These are phyloP conservation scores for Vanacampus margaritifer DNA, from an alignment of 2,113 vertebrate species.

Conservation along the genomic window DNA sequence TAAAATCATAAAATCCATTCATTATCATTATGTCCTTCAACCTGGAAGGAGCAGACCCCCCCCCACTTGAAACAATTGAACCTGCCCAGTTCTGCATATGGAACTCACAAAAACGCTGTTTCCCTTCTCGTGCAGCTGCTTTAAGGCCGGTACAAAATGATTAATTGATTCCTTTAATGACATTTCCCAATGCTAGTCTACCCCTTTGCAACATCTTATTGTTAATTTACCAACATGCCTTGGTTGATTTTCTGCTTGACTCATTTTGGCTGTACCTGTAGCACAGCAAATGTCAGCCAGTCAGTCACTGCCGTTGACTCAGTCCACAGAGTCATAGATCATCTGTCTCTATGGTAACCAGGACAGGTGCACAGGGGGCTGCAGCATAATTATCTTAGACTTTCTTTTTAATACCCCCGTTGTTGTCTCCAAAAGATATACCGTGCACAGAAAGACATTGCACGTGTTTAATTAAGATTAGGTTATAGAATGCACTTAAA, in stretches of 20 bases:
- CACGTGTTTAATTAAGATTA: neutral
- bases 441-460: neutral
- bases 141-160: constrained; percentile 17
- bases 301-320: constrained; percentile 54
- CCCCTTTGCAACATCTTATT: constrained; percentile 21
- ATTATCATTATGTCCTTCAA: constrained; percentile 49
- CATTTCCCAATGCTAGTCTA: constrained; percentile 8
- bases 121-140: constrained; percentile 1
- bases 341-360: constrained; percentile 68
- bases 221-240: constrained; percentile 33
- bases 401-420: constrained; percentile 18
- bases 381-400: constrained; percentile 37
- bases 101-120: neutral
- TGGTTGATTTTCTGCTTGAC: constrained; percentile 31
- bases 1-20: constrained; percentile 66
- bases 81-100: neutral
- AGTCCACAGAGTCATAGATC: constrained; percentile 36
- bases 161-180: constrained; percentile 5
- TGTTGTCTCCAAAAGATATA: neutral
- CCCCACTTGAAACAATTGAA: constrained; percentile 35
- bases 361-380: constrained; percentile 38
- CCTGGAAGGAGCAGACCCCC: constrained; percentile 23
- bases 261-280: constrained; percentile 42
- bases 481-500: neutral
- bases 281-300: constrained; percentile 64